Conservation (phyloP, 2,888 invertebrate species). For the Clanis bilineata region DNA sequence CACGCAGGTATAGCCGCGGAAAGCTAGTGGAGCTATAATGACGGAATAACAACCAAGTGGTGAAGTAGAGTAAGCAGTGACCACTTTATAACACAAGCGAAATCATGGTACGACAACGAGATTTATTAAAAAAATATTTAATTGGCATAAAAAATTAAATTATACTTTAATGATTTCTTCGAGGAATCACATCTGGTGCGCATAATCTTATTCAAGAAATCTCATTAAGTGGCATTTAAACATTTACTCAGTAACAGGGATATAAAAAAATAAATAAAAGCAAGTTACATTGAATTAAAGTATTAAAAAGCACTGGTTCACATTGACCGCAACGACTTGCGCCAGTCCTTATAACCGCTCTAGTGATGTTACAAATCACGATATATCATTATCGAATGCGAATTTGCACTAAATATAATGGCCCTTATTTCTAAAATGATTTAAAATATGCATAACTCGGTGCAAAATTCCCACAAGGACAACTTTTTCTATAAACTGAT, state of each 20-base stretch:
- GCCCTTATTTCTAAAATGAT: too few relatives aligned
- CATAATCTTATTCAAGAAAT: background rate
- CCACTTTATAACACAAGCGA: too few relatives aligned
- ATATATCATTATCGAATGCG: background rate
- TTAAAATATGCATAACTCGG: too few relatives aligned
- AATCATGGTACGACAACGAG: too few relatives aligned
- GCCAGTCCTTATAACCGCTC: background rate
- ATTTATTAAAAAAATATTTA: background rate
- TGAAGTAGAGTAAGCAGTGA: too few relatives aligned
- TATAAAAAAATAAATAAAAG: background rate
- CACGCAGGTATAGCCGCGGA: too few relatives aligned
- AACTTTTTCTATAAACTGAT: too few relatives aligned
- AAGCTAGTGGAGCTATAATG: too few relatives aligned
- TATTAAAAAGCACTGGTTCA: background rate
- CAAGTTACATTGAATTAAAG: background rate
- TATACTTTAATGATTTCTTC: background rate
- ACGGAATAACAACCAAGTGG: too few relatives aligned
- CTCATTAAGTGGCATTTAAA: background rate
- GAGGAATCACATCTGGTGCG: background rate
- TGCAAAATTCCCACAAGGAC: too few relatives aligned
- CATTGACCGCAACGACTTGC: background rate
- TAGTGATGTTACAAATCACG: background rate
- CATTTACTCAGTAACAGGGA: background rate
- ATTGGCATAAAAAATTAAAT: background rate
- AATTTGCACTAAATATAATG: background rate